Evolutionary conservation across 1,140 invertebrate genomes (phyloP).

Genomic region (Pomacea maculata): DNA sequence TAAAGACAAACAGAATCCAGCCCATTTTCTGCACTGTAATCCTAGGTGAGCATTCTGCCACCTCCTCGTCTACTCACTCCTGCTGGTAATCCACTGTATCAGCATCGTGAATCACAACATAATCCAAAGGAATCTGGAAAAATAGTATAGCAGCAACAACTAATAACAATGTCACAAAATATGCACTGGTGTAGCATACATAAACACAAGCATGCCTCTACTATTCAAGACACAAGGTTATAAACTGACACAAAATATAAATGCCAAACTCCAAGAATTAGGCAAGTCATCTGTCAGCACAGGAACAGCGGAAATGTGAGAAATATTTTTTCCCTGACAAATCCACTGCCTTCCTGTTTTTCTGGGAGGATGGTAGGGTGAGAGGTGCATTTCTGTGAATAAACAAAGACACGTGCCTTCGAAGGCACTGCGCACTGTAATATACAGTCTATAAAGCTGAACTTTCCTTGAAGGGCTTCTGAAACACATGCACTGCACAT

Average conservation of each 20-base stretch:
- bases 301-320: too few relatives aligned
- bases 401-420: too few relatives aligned
- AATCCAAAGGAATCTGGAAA: neutral
- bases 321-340: too few relatives aligned
- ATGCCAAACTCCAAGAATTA: neutral
- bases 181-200: neutral
- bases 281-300: too few relatives aligned
- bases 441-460: too few relatives aligned
- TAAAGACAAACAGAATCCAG: neutral
- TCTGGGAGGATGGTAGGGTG: too few relatives aligned
- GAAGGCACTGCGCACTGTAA: too few relatives aligned
- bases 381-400: too few relatives aligned
- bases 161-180: neutral
- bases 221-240: neutral
- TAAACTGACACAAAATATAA: neutral
- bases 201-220: neutral
- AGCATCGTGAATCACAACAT: conserved; percentile 4
- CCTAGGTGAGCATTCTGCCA: conserved; percentile 1
- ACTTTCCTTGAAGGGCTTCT: too few relatives aligned
- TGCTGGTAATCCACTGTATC: conserved; percentile 3
- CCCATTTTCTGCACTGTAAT: conserved; percentile 10
- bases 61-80: neutral
- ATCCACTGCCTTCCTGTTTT: too few relatives aligned
- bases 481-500: too few relatives aligned
- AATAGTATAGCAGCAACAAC: neutral